A percentile compares a stretch with the other conserved stretches of the same genome.
Evolutionary conservation across 2,797 vertebrate genomes (phyloP).

Genomic region (Takifugu rubripes): DNA sequence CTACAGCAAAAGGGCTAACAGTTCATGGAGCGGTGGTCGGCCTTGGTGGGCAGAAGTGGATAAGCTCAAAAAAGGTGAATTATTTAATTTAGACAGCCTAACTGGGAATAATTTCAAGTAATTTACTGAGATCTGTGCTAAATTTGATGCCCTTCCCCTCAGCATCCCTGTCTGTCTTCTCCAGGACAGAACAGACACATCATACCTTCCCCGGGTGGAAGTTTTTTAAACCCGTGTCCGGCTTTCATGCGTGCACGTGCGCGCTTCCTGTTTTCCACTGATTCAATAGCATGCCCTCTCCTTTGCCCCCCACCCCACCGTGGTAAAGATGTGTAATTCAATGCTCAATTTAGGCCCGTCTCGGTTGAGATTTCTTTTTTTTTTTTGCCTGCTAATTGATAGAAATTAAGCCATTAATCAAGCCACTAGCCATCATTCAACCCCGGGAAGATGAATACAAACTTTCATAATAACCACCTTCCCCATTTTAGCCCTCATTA

Average conservation of each 20-base stretch:
- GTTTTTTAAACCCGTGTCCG: conserved; percentile 14
- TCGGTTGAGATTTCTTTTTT: conserved; percentile 87
- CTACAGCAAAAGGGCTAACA: conserved; percentile 15
- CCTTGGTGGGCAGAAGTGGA: conserved; percentile 6
- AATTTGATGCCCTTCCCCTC: too few species aligned
- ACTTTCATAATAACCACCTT: conserved; percentile 99
- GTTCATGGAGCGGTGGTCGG: conserved; percentile 1
- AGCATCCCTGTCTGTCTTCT: too few species aligned
- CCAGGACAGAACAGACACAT: too few species aligned
- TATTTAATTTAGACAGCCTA: conserved; percentile 10
- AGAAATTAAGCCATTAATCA: conserved; percentile 99
- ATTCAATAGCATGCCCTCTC: conserved; percentile 55
- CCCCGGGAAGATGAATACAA: conserved; percentile 99
- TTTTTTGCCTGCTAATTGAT: conserved; percentile 94
- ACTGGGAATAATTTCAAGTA: conserved; percentile 8
- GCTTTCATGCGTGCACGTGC: conserved; percentile 17
- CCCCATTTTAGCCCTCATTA: conserved; percentile 99
- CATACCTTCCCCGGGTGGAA: not conserved
- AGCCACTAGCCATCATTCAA: conserved; percentile 99
- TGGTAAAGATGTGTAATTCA: conserved; percentile 92
- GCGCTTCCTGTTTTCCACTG: conserved; percentile 54
- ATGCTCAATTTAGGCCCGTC: conserved; percentile 95
- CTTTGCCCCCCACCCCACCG: conserved; percentile 57
- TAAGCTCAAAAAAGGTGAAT: not conserved
- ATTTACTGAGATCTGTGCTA: too few species aligned